Percentiles rank a stretch among this genome's conserved stretches.
Evolutionary conservation across 2,888 invertebrate species (phyloP).

Genomic region (Plusia festucae): DNA sequence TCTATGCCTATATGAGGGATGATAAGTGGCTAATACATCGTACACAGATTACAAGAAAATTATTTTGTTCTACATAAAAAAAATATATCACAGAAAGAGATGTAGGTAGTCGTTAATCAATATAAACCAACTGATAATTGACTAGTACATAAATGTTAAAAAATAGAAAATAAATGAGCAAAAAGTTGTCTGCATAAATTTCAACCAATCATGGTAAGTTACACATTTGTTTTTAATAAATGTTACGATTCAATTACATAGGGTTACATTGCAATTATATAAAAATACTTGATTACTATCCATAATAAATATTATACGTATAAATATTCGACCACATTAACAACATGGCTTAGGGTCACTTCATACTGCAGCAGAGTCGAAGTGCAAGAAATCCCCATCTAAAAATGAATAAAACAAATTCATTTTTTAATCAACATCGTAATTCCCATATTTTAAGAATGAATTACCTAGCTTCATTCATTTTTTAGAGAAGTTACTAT

Average conservation of each 20-base stretch:
- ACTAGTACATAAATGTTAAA: conserved; percentile 80
- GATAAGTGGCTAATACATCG: conserved; percentile 83
- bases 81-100: conserved; percentile 83
- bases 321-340: conserved; percentile 54
- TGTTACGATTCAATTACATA: conserved; percentile 38
- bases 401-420: no score
- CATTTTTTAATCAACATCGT: no score
- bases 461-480: no score
- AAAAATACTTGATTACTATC: conserved; percentile 63
- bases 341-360: conserved; percentile 3
- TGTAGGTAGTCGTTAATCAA: conserved; percentile 70
- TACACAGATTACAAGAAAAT: conserved; percentile 64
- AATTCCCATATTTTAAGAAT: no score
- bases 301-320: conserved; percentile 60
- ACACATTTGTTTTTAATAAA: conserved; percentile 34
- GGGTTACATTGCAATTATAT: conserved; percentile 57
- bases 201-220: conserved; percentile 23
- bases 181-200: conserved; percentile 48
- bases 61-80: conserved; percentile 82
- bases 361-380: neutral
- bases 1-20: conserved; percentile 73
- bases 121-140: conserved; percentile 78
- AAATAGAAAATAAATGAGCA: conserved; percentile 71
- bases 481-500: no score
- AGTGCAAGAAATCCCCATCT: no score